These are phyloP conservation scores for Cyclargus thomasi DNA, from an alignment of 1,140 invertebrate genomes.

Conservation along the genomic window DNA sequence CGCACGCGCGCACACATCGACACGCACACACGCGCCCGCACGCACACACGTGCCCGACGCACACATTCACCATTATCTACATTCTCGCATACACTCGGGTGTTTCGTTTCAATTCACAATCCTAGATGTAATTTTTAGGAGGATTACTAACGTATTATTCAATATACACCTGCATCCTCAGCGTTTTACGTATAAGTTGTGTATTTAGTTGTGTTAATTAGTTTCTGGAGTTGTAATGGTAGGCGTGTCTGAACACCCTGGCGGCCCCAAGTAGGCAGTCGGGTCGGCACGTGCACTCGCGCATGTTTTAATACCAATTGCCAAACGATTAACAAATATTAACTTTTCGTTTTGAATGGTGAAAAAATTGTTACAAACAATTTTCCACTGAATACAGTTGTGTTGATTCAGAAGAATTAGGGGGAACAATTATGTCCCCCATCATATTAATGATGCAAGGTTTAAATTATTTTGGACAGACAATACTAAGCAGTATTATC, in stretches of 20 bases:
- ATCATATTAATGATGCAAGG: too few species aligned
- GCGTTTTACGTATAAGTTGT: neutral
- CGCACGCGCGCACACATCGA: conserved; percentile 26
- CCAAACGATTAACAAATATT: conserved; percentile 36
- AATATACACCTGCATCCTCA: neutral
- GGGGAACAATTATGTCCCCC: too few species aligned
- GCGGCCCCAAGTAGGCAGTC: conserved; percentile 54
- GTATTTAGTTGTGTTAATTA: neutral
- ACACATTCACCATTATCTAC: conserved; percentile 35
- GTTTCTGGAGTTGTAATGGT: conserved; percentile 1
- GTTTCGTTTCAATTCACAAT: conserved; percentile 27
- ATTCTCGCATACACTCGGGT: conserved; percentile 37
- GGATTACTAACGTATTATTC: neutral
- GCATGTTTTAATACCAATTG: conserved; percentile 37
- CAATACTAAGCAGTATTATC: too few species aligned
- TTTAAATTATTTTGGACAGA: too few species aligned
- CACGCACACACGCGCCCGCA: conserved; percentile 25
- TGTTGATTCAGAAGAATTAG: too few species aligned
- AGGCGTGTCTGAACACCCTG: conserved; percentile 57
- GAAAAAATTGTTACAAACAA: too few species aligned
- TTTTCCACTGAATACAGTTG: too few species aligned
- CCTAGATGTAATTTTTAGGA: conserved; percentile 20
- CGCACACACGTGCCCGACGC: conserved; percentile 10
- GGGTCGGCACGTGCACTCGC: conserved; percentile 33
- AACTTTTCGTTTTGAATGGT: conserved; percentile 20